Conservation (phyloP, 2,888 invertebrate species). For the Seira ritae region DNA sequence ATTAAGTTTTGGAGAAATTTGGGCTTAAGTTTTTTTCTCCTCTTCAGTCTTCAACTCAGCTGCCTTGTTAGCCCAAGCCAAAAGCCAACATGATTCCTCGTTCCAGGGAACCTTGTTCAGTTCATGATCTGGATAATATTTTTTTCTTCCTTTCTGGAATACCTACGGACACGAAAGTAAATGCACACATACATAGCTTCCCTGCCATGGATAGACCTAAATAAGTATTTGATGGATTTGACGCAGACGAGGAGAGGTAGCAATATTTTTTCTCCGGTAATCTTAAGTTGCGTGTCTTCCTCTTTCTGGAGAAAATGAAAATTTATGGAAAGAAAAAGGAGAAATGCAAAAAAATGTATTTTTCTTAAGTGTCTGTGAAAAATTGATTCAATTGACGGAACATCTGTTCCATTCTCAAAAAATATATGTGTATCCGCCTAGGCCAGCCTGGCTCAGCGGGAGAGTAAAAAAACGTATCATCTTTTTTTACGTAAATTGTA, state of each 20-base stretch:
- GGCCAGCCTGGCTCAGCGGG: too few species aligned
- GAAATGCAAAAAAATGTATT: not conserved
- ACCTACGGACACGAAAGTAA: not conserved
- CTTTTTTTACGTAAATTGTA: not conserved
- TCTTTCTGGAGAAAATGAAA: too few species aligned
- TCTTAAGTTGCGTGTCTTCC: too few species aligned
- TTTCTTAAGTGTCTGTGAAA: slow-evolving; percentile 30
- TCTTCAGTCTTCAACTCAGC: not conserved
- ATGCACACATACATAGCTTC: too few species aligned
- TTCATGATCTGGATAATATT: not conserved
- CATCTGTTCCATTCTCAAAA: slow-evolving; percentile 53
- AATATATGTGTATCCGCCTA: too few species aligned
- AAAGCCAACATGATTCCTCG: slow-evolving; percentile 53
- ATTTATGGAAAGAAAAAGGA: too few species aligned
- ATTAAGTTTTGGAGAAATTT: slow-evolving; percentile 14
- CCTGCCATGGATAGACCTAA: too few species aligned
- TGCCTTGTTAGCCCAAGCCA: slow-evolving; percentile 53
- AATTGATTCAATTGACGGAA: slow-evolving; percentile 55
- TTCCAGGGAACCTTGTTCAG: not conserved
- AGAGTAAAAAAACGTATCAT: slow-evolving; percentile 19
- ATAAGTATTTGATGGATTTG: slow-evolving; percentile 9
- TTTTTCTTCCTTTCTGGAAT: slow-evolving; percentile 1
- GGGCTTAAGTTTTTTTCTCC: slow-evolving; percentile 4
- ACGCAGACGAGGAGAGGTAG: not conserved
- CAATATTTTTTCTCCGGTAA: not conserved